Base-by-base conservation (phyloP, 2,113 vertebrate genomes). In the Heloderma charlesbogerti region DNA sequence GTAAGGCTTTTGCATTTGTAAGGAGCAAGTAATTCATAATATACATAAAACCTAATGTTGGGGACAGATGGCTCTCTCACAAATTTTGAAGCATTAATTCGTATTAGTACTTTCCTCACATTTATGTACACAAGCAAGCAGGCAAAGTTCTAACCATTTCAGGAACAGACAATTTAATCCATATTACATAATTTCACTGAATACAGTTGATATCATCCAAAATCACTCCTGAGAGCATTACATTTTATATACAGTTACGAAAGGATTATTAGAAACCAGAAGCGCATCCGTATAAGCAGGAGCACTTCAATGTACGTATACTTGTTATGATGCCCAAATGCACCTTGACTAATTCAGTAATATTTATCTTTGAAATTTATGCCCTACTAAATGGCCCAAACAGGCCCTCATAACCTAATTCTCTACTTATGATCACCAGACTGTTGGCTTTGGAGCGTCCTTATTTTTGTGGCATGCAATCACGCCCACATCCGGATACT, bases 201-300 rank as follows among this genome's bases (percentile, higher is more conserved):
- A 96, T 95, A 97, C 94, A 97, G 92, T 0, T 96, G 94, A 94
- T 94, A 96, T 96, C 95, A 96, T 95, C 92, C 93, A 95, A 96
- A 96, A 92, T 94, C 93, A 97, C 93, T 95, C 93, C 87, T 96
- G 96, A 96, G 94, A 97, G 95, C 96, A 90, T 96, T 95, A 97
- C 94, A 96, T 95, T 97, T 96, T 97, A 97, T 95, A 97, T 94
- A 97, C 94, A 97, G 93, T 92, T 95, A 95, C 95, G 95, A 96
- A 97, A 95, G 95, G 94, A 96, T 95, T 95, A 95, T 89, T 85
- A 94, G 92, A 97, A 96, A 96, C 79, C 88, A 95, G 92, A 91
- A 93, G 89, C 93, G 84, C 88, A 93, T 94, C 92, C 94, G 94
- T 89, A 84, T 57, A 89, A 94, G 82, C 94, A 93, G 79, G 90